Base-by-base conservation (phyloP, 2,888 invertebrate species). In the Aleiodes alternator region DNA sequence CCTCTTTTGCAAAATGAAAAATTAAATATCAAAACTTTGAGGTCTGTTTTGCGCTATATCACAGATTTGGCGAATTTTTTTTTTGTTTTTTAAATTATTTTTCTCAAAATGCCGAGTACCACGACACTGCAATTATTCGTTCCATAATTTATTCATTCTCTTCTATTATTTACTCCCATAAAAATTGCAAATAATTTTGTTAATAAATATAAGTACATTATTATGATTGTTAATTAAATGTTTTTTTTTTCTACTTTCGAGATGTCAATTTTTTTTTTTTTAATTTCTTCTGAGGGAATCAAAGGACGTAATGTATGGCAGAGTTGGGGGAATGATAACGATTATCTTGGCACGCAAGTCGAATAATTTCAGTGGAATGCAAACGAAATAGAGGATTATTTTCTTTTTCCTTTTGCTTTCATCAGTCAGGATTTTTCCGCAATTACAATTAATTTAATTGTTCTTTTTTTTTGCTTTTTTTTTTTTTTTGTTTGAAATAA, bases 1-100 rank as follows among this genome's bases (percentile, higher is more conserved):
- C 75, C 72, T 73, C 79, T 73, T 75, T 77, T 77, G 78, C 78
- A 69, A 70, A 69, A 71, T 72, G 68, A 73, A 77, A 74, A 81
- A 81, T 78, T 84, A 81, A 80, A 80, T 83, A 82, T 81, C 80
- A 82, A 83, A 82, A 84, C 78, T 77, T 79, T 85, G 85, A 86
- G 85, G 85, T 87, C 82, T 83, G 85, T 84, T 81, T 79, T 76
- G 76, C 79, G 80, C 84, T 86, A 85, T 88, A 88, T 88, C 88
- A 88, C 88, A 88, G 87, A 87, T 87, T 87, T 84, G 81, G 85
- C 82, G 83, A 85, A 85, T 85, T 80, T 85, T 81, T 80, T 77
- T 29, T 50, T 11, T 23, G 2, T 38, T 38, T 38, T 38, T 38
- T 38, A n/a, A n/a, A 2, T 7, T 8, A 43, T 43, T 43, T 43